Evolutionary conservation across 2,797 vertebrate species (phyloP), one percentile per base, ranked within the genome.

Genomic region (Prunella strophiata): DNA sequence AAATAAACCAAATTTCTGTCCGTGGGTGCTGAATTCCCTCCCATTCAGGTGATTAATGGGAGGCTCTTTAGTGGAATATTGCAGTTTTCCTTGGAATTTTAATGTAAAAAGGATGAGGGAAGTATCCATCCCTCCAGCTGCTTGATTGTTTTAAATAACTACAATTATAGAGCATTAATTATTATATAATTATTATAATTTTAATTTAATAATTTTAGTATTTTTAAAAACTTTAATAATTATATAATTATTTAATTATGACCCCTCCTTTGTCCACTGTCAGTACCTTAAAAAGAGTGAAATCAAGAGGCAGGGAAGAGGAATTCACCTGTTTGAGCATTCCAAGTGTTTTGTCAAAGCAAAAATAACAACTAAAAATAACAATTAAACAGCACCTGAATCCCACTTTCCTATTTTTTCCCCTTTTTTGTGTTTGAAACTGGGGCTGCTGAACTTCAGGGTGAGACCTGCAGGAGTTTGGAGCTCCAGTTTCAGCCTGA

Each of bases 11-110:
- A 7, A 36, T 34, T 55, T 5, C 9, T 11, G 1, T 14, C 23
- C 0, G 9, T 1, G 16, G 5, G n/a, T 14, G 47, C 70, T 29
- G 51, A 4, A 0, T 19, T 16, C 0, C 15, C 18, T 45, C 20
- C 43, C 43, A 45, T 45, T 9, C 13, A 19, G 30, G 0, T 34
- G n/a, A 3, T 18, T 19, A 8, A 3, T 22, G 7, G 32, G 42
- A 45, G 45, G 62, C 4, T 58, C 13, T 45, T 6, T 4, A 12
- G 36, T 16, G 58, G 25, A 40, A 48, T 20, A 12, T 4, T 43
- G 11, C 2, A 12, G 19, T 17, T 73, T 62, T 71, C 13, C 29
- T 79, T 57, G 55, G 40, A 23, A 23, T 38, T 63, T 27, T 8
- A n/a, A 13, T 5, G 13, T 16, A 36, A 61, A 36, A 30, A 30